These are phyloP conservation scores for Muscidifurax raptorellus DNA, from an alignment of 1,140 invertebrate species.

Conservation along the genomic window DNA sequence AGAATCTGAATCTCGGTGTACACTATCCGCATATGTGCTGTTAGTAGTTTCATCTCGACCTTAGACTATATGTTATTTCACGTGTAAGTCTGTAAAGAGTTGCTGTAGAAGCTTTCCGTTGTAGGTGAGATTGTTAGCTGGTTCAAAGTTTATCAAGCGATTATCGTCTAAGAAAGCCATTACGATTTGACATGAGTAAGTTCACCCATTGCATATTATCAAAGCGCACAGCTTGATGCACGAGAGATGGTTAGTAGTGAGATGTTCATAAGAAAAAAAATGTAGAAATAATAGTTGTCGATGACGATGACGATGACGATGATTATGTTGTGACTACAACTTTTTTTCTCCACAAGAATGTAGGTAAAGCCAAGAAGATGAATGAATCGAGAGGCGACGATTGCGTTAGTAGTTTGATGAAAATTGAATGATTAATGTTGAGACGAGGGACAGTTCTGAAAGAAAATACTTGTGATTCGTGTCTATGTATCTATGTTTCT, in stretches of 20 bases:
- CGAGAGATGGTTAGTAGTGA: neutral
- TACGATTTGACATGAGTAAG: neutral
- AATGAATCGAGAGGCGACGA: neutral
- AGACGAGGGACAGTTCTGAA: neutral
- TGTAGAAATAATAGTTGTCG: neutral
- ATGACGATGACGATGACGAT: constrained; percentile 18
- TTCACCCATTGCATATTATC: neutral
- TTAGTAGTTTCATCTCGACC: neutral
- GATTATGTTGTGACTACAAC: neutral
- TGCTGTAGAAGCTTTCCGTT: neutral
- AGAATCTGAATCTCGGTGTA: neutral
- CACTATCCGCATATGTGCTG: neutral
- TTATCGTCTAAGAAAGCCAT: neutral
- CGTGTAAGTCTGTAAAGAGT: neutral
- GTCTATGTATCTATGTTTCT: neutral
- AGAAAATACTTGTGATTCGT: neutral
- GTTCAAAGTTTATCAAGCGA: neutral
- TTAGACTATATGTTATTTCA: neutral
- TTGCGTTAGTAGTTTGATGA: neutral
- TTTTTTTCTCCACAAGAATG: neutral
- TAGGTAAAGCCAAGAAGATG: neutral
- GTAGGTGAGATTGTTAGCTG: neutral
- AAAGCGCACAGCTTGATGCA: neutral
- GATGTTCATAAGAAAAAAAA: neutral
- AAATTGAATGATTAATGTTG: neutral